Evolutionary conservation across 2,113 vertebrate species (phyloP), one percentile per base, ranked within the genome.

Genomic region (Antechinus stuartii): DNA sequence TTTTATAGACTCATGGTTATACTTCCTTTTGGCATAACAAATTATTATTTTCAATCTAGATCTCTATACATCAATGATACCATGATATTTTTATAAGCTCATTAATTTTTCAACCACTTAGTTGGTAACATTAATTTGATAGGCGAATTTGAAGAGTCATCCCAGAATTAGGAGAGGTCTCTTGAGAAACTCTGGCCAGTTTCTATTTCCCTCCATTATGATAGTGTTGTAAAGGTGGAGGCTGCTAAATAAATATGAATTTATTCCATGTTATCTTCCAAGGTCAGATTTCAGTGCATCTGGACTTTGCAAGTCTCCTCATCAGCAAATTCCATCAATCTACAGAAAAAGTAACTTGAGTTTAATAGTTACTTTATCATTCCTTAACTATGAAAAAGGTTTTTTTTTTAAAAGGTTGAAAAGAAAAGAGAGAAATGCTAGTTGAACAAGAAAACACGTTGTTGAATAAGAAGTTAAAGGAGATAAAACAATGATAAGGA

Each of bases 261-360:
- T 14, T 52, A 55, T 35, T 30, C 56, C 19, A 55, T 50, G 23
- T n/a, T 94, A 76, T 54, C 89, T 92, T 94, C 52, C 26, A 91
- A 61, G 55, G 50, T 93, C 53, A 89, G 50, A 46, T 76, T 53
- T 54, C 84, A 14, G 54, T 56, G 2, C 14, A 57, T 24, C 0
- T 50, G 57, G 56, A 76, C 22, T 7, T 47, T 93, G 23, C 1
- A 53, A 55, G 47, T 6, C 10, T 56, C 19, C 19, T 47, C 50
- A 61, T 90, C 61, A 27, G 16, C 16, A 50, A 26, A 35, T 23
- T 91, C 68, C 89, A 84, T 46, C 25, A 16, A 35, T 68, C 7
- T 8, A 91, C 47, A 91, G 84, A 56, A 95, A 56, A 5, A 95
- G 2, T 27, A 19, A 52, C 91, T 96, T 93, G 57, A 94, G 7